These are phyloP conservation scores for Eudasyphora cyanicolor DNA, from an alignment of 2,888 invertebrate species.

Conservation along the genomic window DNA sequence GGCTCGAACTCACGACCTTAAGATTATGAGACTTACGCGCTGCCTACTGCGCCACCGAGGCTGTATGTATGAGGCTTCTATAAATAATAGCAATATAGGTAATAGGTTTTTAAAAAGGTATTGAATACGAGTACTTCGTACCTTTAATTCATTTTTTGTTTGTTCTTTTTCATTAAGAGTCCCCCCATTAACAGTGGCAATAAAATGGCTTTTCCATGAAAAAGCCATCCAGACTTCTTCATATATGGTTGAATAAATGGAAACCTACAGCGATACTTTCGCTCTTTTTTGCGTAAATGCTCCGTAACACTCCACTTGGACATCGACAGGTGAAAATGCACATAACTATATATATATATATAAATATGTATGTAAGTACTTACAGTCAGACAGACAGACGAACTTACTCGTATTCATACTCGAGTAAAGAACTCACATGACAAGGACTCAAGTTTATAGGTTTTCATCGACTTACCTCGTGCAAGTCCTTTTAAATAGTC, in stretches of 20 bases:
- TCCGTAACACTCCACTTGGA: not conserved
- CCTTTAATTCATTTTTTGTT: not conserved
- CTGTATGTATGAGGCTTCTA: constrained; percentile 43
- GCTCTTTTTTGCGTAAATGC: constrained; percentile 16
- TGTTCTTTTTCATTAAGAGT: constrained; percentile 40
- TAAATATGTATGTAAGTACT: too few species aligned
- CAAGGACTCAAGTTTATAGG: not conserved
- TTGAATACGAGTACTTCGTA: too few species aligned
- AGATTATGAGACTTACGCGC: constrained; percentile 78
- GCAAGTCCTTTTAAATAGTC: constrained; percentile 24
- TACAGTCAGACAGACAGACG: not conserved
- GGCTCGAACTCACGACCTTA: constrained; percentile 78
- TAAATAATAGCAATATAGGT: not conserved
- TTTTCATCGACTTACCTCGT: not conserved
- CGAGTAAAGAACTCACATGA: not conserved
- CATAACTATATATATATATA: too few species aligned
- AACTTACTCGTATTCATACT: not conserved
- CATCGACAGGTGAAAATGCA: not conserved
- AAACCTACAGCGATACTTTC: constrained; percentile 30
- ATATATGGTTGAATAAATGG: too few species aligned
- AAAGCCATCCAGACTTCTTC: constrained; percentile 18
- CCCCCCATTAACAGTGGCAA: constrained; percentile 30
- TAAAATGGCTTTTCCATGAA: constrained; percentile 45
- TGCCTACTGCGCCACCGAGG: constrained; percentile 77
- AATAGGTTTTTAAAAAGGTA: too few species aligned